Base-by-base conservation (phyloP, 1,140 invertebrate genomes). In the Drosophila virilis region DNA sequence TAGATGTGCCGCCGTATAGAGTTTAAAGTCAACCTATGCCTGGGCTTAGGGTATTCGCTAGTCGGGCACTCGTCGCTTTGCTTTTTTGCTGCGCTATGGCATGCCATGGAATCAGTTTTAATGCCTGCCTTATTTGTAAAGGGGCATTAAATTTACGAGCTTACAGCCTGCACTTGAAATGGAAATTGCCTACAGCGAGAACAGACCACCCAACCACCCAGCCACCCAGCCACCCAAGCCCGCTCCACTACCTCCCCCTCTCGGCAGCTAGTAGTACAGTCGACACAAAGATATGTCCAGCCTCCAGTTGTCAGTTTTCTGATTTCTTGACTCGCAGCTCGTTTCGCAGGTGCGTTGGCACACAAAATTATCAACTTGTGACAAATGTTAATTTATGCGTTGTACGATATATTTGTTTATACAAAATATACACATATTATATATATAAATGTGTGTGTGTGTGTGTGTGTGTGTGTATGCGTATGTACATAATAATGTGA, bases 311-410 rank as follows among this genome's bases (percentile, higher is more conserved):
- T 43, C 32, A 48, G 43, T 4, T 48, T 48, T 37, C 17, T 1
- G 8, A 10, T 10, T 17, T 33, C 13, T 67, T 33, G 65, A 43
- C 35, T 37, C 48, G 76, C 61, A 42, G 50, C 58, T 74, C 50
- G 69, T 35, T 68, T 74, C 62, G 33, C 78, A 76, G 78, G 69
- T 83, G 80, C 75, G 80, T 75, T 76, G 66, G 72, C 72, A 72
- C 54, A 77, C 62, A 73, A 84, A 80, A 61, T 73, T 55, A 52
- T 43, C 64, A 76, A 72, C 51, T 55, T 60, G 72, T 79, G 74
- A 84, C 66, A 83, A 70, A 85, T 55, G 38, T 38, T 45, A 42
- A 68, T 38, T 61, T 60, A 59, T 55, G 38, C 55, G 22, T 58
- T 38, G 28, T 28, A 17, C 38, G 13, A 67, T 40, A 32, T 38